Base-by-base conservation (phyloP, 2,113 vertebrate genomes). In the Syngnathus typhle region DNA sequence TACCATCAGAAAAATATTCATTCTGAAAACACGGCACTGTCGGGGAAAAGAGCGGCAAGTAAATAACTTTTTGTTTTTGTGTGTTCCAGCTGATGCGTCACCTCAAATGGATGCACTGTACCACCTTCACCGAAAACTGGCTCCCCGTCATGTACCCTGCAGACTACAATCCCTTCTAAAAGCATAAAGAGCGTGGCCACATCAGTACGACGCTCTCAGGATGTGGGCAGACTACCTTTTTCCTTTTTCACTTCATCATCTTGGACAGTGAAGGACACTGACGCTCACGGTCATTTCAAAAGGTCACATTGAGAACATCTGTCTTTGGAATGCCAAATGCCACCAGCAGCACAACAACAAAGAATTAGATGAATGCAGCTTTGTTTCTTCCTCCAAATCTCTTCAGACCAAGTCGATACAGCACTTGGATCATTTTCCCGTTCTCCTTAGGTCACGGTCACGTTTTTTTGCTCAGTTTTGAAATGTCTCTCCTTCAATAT, bases 61-160 rank as follows among this genome's bases (percentile, higher is more conserved):
- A 32, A 32, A 32, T 32, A 32, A 32, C 27, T 1, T 32, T 32
- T 44, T 60, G n/a, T 76, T 69, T 60, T 2, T 76, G 73, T 55
- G 47, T 27, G 75, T 69, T 58, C 6, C 75, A 99, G 97, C 83
- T 98, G 19, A 98, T 99, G 97, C 94, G 92, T 73, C 90, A 94
- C 73, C 93, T 99, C 54, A 92, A 92, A 88, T 99, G 96, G 96
- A 93, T 83, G 44, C 96, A 99, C 43, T 96, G 94, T 82, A 92
- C 93, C 54, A 89, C 91, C 84, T 98, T 94, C 84, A 92, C 94
- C 63, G 95, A 98, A 85, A 98, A 95, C 69, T 98, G 94, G 94
- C 93, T 98, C 49, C 96, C 96, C 47, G 91, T 98, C 84, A 95
- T 99, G 94, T 98, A 93, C 87, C 95, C 97, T 23, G 83, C 91